Conservation (phyloP, 2,113 vertebrate species). For the Cinclus cinclus region DNA sequence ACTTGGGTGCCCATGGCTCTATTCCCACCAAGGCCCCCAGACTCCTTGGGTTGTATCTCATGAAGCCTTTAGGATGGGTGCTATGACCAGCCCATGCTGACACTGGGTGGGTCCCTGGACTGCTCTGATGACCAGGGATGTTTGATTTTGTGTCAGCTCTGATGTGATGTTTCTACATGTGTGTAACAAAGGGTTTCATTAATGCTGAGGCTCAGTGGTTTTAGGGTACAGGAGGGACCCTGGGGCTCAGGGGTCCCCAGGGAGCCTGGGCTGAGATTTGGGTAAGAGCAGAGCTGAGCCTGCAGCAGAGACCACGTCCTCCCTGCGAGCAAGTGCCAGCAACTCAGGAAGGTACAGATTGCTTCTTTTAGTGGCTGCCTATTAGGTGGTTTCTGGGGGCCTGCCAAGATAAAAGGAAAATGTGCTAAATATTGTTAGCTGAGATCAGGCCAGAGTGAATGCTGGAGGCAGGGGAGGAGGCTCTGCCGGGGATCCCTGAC, state of each 20-base stretch:
- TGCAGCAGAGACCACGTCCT: not conserved
- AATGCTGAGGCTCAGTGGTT: not conserved
- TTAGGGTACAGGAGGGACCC: not conserved
- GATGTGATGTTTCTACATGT: accelerated
- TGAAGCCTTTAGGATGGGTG: not conserved
- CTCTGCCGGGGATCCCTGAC: not conserved
- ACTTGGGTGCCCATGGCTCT: not conserved
- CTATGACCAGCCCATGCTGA: not conserved
- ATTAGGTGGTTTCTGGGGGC: not conserved
- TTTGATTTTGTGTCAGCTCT: not conserved
- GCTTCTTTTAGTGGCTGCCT: not conserved
- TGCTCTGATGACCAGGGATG: too few species aligned
- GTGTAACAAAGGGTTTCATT: not conserved
- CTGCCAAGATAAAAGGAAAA: constrained; percentile 19
- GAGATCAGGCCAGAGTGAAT: not conserved
- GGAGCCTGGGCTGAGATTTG: not conserved
- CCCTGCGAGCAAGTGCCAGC: not conserved
- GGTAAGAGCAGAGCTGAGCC: not conserved
- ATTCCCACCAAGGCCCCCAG: not conserved
- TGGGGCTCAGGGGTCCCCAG: not conserved
- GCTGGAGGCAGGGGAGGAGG: not conserved
- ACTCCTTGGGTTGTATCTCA: not conserved
- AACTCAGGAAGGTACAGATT: not conserved
- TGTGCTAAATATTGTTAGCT: not conserved
- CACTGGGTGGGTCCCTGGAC: not conserved